Evolutionary conservation across 2,888 invertebrate genomes (phyloP), one percentile per base, ranked within the genome.

Genomic region (Suillia variegata): DNA sequence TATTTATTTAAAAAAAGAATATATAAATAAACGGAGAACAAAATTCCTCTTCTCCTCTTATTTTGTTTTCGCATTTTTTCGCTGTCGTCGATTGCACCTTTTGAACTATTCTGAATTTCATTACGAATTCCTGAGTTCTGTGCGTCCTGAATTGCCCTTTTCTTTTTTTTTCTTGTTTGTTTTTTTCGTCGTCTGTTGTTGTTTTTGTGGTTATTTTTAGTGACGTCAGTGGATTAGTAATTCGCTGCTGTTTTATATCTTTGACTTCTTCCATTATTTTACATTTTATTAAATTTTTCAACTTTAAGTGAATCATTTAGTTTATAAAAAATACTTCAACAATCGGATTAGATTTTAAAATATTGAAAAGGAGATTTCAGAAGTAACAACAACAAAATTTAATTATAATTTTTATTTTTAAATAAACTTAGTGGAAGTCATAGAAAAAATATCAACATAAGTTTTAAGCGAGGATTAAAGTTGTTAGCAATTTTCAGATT

Each of bases 201-300:
- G 58, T 24, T 54, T 31, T 10, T 38, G 33, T 58, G 48, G 49
- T 22, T 58, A 53, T 49, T 58, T 58, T 49, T 34, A 58, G 54
- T 58, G 58, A 58, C 54, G 58, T 58, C 54, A 58, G 58, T 54
- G 54, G 53, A 49, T 58, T 24, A 18, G 53, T 49, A 48, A 31
- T 33, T 58, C 10, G n/a, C n/a, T n/a, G n/a, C n/a, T n/a, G n/a
- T n/a, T n/a, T n/a, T n/a, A n/a, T n/a, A n/a, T n/a, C n/a, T n/a
- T n/a, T n/a, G n/a, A 31, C 6, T 31, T 8, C 31, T 31, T 31
- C 6, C 31, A 31, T 38, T 38, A 38, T n/a, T 38, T 38, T 38
- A n/a, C 38, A 10, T 38, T 38, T 26, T 26, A 26, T 26, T 26
- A 26, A 5, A 6, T 26, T 26, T 26, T 38, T 38, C 12, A 38